Conservation (phyloP, 2,797 vertebrate species). For the Aratinga solstitialis region DNA sequence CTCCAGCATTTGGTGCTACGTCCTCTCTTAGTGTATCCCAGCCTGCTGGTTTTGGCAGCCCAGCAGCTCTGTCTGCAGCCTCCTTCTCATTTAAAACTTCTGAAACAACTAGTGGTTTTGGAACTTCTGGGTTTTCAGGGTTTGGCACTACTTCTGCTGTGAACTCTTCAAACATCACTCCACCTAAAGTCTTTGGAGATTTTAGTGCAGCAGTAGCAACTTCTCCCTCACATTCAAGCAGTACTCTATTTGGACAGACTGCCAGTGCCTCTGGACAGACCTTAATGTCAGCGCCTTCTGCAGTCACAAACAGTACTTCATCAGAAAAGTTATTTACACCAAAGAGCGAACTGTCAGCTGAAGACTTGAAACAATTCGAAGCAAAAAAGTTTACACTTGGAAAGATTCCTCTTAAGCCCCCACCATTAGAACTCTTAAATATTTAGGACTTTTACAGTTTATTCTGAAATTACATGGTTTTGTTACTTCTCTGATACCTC, state of each 20-base stretch:
- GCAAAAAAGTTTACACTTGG: constrained; percentile 86
- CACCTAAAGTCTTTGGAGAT: constrained; percentile 8
- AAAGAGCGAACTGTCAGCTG: constrained; percentile 79
- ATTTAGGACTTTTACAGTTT: constrained; percentile 48
- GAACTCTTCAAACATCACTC: neutral
- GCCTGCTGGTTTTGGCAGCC: constrained; percentile 58
- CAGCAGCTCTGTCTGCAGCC: constrained; percentile 62
- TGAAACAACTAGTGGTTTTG: constrained; percentile 24
- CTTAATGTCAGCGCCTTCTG: neutral
- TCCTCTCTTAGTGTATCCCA: constrained; percentile 11
- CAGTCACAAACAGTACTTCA: neutral
- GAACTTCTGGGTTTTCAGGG: constrained; percentile 58
- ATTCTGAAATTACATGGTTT: neutral
- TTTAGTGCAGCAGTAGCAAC: neutral
- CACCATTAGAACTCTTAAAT: constrained; percentile 81
- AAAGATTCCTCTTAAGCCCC: constrained; percentile 87
- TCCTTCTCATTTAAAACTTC: constrained; percentile 83
- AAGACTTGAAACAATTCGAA: constrained; percentile 87
- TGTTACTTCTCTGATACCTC: neutral
- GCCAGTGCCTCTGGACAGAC: constrained; percentile 15
- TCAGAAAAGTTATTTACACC: constrained; percentile 81
- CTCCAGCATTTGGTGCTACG: constrained; percentile 31
- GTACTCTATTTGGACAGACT: constrained; percentile 54
- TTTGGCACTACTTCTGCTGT: constrained; percentile 45
- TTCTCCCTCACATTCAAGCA: neutral